Conservation (phyloP, 2,113 vertebrate species). For the Syrrhaptes paradoxus region DNA sequence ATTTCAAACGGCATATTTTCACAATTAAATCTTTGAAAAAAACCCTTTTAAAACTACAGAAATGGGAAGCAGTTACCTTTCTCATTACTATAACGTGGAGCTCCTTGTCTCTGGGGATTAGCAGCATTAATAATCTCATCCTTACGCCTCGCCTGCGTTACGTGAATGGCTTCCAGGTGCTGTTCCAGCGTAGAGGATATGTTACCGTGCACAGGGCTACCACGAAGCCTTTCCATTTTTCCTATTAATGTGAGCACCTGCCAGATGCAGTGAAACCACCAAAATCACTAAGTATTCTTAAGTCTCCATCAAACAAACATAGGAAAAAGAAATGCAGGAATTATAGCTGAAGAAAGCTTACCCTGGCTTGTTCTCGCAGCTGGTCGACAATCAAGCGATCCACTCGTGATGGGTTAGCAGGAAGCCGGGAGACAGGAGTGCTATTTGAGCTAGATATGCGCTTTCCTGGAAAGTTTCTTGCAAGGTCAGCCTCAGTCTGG, state of each 20-base stretch:
- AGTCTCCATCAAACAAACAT: neutral
- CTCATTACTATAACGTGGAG: neutral
- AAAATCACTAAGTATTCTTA: fast-evolving
- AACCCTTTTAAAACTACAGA: neutral
- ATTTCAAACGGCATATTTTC: fast-evolving
- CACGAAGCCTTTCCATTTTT: constrained; percentile 62
- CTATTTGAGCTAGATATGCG: neutral
- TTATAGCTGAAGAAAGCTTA: neutral
- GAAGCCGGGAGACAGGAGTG: neutral
- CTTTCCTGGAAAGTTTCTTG: constrained; percentile 65
- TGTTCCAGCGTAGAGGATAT: constrained; percentile 14
- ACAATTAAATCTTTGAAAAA: fast-evolving
- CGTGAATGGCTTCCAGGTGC: constrained; percentile 52
- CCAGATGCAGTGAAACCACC: neutral
- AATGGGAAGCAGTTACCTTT: constrained; percentile 19
- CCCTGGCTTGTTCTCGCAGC: constrained; percentile 53
- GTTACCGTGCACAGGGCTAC: constrained; percentile 44
- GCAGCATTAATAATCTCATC: constrained; percentile 63
- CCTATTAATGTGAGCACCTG: constrained; percentile 61
- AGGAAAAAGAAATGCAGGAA: fast-evolving
- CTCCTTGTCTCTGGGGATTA: constrained; percentile 20
- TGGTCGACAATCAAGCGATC: constrained; percentile 72
- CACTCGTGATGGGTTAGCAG: constrained; percentile 50
- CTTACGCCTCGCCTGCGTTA: constrained; percentile 50
- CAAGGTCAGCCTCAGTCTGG: constrained; percentile 73